phyloP scores from a whole-genome alignment of 2,797 vertebrate genomes.

The Phaenicophaeus curvirostris region DNA sequence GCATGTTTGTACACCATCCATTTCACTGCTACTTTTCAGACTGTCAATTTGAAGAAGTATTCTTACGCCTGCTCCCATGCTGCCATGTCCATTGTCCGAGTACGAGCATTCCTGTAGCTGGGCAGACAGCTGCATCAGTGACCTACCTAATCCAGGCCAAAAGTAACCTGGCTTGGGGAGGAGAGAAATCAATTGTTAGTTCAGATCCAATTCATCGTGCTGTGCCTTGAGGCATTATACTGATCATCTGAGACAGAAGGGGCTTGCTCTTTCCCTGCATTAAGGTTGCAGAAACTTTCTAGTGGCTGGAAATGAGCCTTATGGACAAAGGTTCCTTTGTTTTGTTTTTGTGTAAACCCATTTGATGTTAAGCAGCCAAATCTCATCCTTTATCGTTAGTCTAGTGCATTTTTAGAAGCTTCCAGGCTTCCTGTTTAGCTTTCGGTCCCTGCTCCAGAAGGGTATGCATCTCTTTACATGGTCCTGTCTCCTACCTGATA shows the following conservation, averaged over 20 bases:
- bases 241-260: neutral
- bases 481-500: neutral
- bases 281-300: neutral
- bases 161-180: neutral
- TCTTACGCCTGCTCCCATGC: neutral
- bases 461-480: neutral
- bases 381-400: constrained; percentile 19
- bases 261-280: neutral
- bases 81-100: neutral
- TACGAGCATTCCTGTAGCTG: neutral
- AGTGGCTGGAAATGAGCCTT: neutral
- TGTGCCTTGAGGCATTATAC: neutral
- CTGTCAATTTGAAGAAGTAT: neutral
- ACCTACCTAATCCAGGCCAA: neutral
- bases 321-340: constrained; percentile 30
- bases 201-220: neutral
- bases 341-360: constrained; percentile 43
- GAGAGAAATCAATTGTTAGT: neutral
- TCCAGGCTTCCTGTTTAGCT: neutral
- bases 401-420: constrained; percentile 1
- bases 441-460: neutral
- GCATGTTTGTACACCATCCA: neutral
- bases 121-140: neutral
- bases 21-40: neutral
- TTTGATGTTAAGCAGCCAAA: constrained; percentile 27